Percentiles rank a stretch among this genome's conserved stretches.
Conservation (phyloP, 2,797 vertebrate species). For the Siniperca obscura region DNA sequence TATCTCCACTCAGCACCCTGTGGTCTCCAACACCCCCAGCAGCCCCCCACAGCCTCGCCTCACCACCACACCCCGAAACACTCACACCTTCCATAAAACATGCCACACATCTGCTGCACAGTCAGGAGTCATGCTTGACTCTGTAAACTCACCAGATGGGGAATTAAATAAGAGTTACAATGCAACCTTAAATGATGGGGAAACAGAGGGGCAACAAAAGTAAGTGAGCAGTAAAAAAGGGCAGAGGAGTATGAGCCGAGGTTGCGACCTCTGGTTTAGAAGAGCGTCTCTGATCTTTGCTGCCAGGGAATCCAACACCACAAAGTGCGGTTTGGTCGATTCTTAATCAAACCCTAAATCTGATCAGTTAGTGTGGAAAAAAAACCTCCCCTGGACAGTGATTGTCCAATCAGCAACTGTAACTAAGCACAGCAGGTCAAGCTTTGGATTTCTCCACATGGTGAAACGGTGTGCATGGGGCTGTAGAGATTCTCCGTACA, state of each 20-base stretch:
- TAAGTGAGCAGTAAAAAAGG: conserved; percentile 71
- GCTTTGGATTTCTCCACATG: not conserved
- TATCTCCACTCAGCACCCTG: conserved; percentile 66
- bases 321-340: conserved; percentile 1
- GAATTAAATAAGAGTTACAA: conserved; percentile 82
- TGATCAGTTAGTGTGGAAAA: not conserved
- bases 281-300: conserved; percentile 60
- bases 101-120: conserved; percentile 85
- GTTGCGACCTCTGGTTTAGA: conserved; percentile 63
- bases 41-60: conserved; percentile 54
- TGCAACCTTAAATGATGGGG: conserved; percentile 76
- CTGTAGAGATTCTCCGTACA: not conserved
- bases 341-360: conserved; percentile 4
- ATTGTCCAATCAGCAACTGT: not conserved
- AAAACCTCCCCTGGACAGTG: not conserved
- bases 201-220: conserved; percentile 74
- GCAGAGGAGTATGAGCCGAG: conserved; percentile 51
- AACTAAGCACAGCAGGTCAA: not conserved
- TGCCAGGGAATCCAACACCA: conserved; percentile 33
- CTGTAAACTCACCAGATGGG: conserved; percentile 86
- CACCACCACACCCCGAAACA: conserved; percentile 59
- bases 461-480: not conserved
- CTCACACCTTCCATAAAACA: conserved; percentile 83
- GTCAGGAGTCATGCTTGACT: conserved; percentile 83
- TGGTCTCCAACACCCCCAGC: conserved; percentile 61